These are phyloP conservation scores for Ochropleura plecta DNA, from an alignment of 2,888 invertebrate species.

Conservation along the genomic window DNA sequence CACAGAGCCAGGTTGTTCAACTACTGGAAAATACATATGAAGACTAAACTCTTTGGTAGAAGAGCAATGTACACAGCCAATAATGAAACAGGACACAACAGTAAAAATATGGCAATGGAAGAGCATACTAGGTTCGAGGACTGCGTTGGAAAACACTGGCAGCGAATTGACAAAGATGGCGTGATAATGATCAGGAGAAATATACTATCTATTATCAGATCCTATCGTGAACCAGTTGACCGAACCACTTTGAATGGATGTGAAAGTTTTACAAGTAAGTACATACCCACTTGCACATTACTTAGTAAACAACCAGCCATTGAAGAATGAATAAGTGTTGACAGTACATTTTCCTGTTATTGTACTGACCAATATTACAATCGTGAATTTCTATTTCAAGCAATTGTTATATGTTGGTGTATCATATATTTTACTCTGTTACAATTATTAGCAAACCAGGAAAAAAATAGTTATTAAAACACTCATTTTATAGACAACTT, in stretches of 20 bases:
- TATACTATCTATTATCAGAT: not conserved
- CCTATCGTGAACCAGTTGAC: not conserved
- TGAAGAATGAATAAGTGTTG: slow-evolving; percentile 44
- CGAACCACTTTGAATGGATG: not conserved
- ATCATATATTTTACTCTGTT: not conserved
- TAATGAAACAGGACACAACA: not conserved
- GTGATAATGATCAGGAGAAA: not conserved
- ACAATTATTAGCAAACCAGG: slow-evolving; percentile 5
- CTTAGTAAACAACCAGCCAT: slow-evolving; percentile 3
- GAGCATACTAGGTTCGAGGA: not conserved
- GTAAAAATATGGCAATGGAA: not conserved
- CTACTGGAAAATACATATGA: slow-evolving; percentile 74
- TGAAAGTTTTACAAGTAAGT: slow-evolving; percentile 13
- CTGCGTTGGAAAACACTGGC: not conserved
- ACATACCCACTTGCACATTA: not conserved
- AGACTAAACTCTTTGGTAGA: slow-evolving; percentile 1
- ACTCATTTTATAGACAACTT: not conserved
- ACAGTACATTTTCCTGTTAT: slow-evolving; percentile 47
- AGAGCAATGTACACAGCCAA: not conserved
- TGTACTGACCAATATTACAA: slow-evolving; percentile 28
- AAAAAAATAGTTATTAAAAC: not conserved
- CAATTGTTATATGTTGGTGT: not conserved
- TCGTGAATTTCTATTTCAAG: slow-evolving; percentile 28
- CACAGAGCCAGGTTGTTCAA: slow-evolving; percentile 81
- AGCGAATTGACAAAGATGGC: not conserved